Base-by-base conservation (phyloP, 35 echinoderm and acorn worm species). In the Lytechinus variegatus region DNA sequence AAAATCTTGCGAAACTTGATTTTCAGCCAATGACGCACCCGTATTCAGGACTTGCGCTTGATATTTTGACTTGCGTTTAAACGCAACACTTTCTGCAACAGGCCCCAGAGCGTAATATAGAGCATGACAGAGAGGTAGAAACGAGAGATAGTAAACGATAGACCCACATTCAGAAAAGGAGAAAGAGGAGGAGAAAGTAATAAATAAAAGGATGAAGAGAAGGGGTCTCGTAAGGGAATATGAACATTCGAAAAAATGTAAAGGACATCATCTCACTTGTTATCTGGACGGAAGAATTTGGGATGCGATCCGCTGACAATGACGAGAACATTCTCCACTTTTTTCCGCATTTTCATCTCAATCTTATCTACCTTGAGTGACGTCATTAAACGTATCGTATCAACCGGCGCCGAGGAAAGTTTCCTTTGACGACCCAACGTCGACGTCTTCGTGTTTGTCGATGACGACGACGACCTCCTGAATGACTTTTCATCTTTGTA, bases 211-310 rank as follows among this genome's bases (percentile, higher is more conserved):
- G 16, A 60, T 2, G 16, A 16, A 60, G n/a, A n/a, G n/a, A n/a
- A n/a, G n/a, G n/a, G n/a, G 61, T 16, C 14, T 1, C 33, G 33
- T 44, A 44, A 44, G 33, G 33, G 33, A 44, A 44, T 44, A 44
- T 44, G 33, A 44, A 44, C 33, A 44, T 44, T 2, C 33, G 33
- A 44, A 44, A 44, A 0, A 44, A 44, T 44, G 33, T 44, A 44
- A 44, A 44, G 33, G 33, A 44, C 27, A 87, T 28, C n/a, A 57
- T 56, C 92, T 93, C 21, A 93, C 92, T 93, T 54, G n/a, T 93
- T 93, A 57, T 93, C 92, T 55, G 92, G 92, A 55, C 92, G 92
- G 54, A 93, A 93, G 53, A 53, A 93, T 28, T 93, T 93, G 11
- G 92, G 92, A 93, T 93, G 92, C 27, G 92, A 93, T 21, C 92